Conservation (phyloP, 2,888 invertebrate species). For the Meiosimyza decipiens region DNA sequence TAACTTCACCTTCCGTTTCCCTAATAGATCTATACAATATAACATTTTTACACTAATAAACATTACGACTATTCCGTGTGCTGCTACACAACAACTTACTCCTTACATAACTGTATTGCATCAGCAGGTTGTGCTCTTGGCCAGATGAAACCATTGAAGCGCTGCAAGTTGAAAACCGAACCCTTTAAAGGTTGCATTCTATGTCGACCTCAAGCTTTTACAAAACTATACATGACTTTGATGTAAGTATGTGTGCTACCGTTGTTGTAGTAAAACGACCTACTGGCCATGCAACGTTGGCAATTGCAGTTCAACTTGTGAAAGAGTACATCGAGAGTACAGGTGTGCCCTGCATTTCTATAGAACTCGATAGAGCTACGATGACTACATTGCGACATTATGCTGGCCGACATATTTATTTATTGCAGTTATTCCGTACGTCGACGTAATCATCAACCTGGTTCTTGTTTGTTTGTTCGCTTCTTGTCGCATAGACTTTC, state of each 20-base stretch:
- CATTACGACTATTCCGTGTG: too few species aligned
- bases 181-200: neutral
- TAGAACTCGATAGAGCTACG: neutral
- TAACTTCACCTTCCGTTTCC: too few species aligned
- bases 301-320: too few species aligned
- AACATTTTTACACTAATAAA: too few species aligned
- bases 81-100: too few species aligned
- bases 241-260: neutral
- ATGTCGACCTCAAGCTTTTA: constrained; percentile 3
- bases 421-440: neutral
- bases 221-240: constrained; percentile 21
- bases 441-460: constrained; percentile 2
- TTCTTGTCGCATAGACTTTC: neutral
- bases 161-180: neutral
- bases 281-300: constrained; percentile 9
- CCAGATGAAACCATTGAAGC: neutral
- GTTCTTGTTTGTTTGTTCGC: neutral
- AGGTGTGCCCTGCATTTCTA: neutral
- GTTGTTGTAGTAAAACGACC: constrained; percentile 1
- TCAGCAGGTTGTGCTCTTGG: too few species aligned
- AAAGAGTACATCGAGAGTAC: neutral
- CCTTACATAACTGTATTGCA: too few species aligned
- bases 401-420: too few species aligned
- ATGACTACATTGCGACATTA: neutral
- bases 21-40: too few species aligned